A percentile compares a stretch with the other conserved stretches of the same genome.
Evolutionary conservation across 2,888 invertebrate species (phyloP).

Genomic region (Sicus ferrugineus): DNA sequence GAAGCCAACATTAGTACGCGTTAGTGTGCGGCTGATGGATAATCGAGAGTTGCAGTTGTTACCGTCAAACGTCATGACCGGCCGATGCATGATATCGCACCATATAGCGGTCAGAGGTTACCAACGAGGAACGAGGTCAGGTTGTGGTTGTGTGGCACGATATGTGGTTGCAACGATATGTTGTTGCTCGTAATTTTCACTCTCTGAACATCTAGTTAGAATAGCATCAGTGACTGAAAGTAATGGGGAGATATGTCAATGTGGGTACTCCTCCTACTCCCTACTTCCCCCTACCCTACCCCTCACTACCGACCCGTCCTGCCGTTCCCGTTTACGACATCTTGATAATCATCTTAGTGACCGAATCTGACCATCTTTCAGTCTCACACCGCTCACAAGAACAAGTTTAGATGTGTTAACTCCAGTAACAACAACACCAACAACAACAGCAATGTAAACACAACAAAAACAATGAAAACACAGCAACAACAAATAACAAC

Average conservation of each 20-base stretch:
- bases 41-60: too few relatives aligned
- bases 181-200: too few relatives aligned
- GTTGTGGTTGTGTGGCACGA: slow-evolving; percentile 13
- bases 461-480: too few relatives aligned
- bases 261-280: not conserved
- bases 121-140: slow-evolving; percentile 8
- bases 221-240: too few relatives aligned
- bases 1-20: too few relatives aligned
- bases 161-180: not conserved
- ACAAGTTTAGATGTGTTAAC: too few relatives aligned
- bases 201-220: too few relatives aligned
- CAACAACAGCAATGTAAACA: not conserved
- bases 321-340: not conserved
- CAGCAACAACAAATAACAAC: not conserved
- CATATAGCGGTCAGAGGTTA: not conserved
- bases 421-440: not conserved
- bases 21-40: too few relatives aligned
- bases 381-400: too few relatives aligned
- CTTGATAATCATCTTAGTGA: not conserved
- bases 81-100: not conserved
- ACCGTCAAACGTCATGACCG: too few relatives aligned
- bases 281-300: not conserved
- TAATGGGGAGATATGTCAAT: too few relatives aligned
- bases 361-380: too few relatives aligned
- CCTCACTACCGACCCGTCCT: not conserved